A percentile compares a stretch with the other conserved stretches of the same genome.
These are phyloP conservation scores for Melierax canorus DNA, from an alignment of 2,113 vertebrate genomes.

Conservation along the genomic window DNA sequence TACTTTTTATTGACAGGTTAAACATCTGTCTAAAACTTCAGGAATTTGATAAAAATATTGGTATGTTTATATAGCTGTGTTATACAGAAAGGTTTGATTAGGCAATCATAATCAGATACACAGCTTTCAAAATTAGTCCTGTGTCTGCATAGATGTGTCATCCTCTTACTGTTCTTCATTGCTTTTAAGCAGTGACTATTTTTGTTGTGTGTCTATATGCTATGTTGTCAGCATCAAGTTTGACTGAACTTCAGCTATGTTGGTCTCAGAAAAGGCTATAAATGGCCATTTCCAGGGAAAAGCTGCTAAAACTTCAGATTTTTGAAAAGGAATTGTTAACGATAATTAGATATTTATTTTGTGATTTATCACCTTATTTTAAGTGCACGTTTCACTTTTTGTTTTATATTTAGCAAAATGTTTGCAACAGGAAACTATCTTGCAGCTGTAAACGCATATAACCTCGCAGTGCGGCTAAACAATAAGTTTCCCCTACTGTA, in stretches of 20 bases:
- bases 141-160: neutral
- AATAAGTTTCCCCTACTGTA: conserved; percentile 79
- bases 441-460: conserved; percentile 89
- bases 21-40: neutral
- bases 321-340: neutral
- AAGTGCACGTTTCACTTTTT: neutral
- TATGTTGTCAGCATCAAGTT: neutral
- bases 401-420: conserved; percentile 78
- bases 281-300: neutral
- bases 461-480: conserved; percentile 85
- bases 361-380: neutral
- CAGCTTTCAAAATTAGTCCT: neutral
- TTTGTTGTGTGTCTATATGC: neutral
- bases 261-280: neutral
- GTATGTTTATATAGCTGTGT: neutral
- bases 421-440: conserved; percentile 85
- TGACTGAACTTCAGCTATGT: neutral
- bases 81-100: neutral
- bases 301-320: neutral
- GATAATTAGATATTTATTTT: neutral
- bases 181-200: neutral
- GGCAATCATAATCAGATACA: neutral
- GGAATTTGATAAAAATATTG: neutral
- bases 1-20: neutral
- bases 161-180: neutral